Evolutionary conservation across 2,797 vertebrate species (phyloP), one percentile per base, ranked within the genome.

Genomic region (Tangara arthus): DNA sequence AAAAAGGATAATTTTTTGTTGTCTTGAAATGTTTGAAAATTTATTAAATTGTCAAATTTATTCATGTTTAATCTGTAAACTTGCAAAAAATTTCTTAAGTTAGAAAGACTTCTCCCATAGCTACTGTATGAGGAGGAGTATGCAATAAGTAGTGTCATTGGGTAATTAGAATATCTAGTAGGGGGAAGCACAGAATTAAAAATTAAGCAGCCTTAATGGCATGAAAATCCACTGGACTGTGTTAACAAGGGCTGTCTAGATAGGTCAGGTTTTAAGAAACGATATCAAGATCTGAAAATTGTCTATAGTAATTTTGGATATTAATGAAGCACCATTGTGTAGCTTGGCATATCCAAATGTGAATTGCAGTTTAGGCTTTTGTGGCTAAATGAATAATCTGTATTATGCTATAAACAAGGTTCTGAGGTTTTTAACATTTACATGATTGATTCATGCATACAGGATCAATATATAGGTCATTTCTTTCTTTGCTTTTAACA

Each of bases 301-400:
- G 57, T 57, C 63, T 44, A 18, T 3, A 46, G 34, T 77, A 61
- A 86, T 87, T 92, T 86, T 92, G 85, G 94, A 65, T 80, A 82
- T 39, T 77, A 88, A 80, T 55, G 52, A 78, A 77, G 37, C 73
- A 71, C 49, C 26, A 14, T 30, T 42, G 27, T 61, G 86, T 71
- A 77, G 61, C 57, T 96, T 82, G 90, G 44, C 85, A 92, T 85
- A 83, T 81, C 79, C 66, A 78, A 72, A 86, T 4, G 8, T 91
- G 70, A 96, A 93, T 93, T 85, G 26, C 44, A 87, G 87, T 89
- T 94, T 83, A 89, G 56, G 50, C 76, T 91, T 93, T 89, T 86
- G 91, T 81, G 82, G 76, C 71, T 95, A 94, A 96, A 87, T 95
- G 93, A 94, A 90, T 93, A 93, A 96, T 93, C 56, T 65, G 79